Percentiles rank a stretch among this genome's conserved stretches.
Evolutionary conservation across 2,797 vertebrate species (phyloP).

Genomic region (Pyrocephalus nanus): DNA sequence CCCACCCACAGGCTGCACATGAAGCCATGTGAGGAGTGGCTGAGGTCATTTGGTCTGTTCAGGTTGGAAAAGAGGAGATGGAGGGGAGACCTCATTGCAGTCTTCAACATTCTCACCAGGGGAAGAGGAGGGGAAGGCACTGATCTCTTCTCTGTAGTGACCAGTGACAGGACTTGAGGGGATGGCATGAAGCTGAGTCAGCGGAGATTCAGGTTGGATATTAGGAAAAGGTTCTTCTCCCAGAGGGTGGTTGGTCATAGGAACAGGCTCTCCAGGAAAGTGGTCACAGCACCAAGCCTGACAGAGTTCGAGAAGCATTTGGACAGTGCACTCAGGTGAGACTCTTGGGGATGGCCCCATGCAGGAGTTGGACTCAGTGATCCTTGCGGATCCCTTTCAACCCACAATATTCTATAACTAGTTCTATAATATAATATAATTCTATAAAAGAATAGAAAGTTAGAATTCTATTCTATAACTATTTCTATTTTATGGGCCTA

Average conservation of each 20-base stretch:
- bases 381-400: not conserved
- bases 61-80: not conserved
- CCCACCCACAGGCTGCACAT: not conserved
- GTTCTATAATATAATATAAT: not conserved
- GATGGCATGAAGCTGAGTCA: rapidly evolving
- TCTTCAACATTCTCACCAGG: rapidly evolving
- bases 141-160: not conserved
- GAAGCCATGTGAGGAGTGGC: rapidly evolving
- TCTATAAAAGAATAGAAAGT: too few relatives aligned
- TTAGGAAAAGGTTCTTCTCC: rapidly evolving
- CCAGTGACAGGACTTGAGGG: rapidly evolving
- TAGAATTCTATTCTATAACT: not conserved
- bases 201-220: rapidly evolving
- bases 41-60: not conserved
- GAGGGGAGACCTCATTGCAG: rapidly evolving
- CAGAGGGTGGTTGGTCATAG: rapidly evolving
- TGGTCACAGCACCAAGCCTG: not conserved
- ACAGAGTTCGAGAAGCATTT: rapidly evolving
- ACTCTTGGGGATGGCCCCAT: not conserved
- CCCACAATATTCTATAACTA: not conserved
- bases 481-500: not conserved
- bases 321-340: not conserved
- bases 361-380: rapidly evolving
- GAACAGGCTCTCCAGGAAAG: not conserved
- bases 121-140: not conserved